Base-by-base conservation (phyloP, 2,797 vertebrate species). In the Triplophysa yarkandensis region DNA sequence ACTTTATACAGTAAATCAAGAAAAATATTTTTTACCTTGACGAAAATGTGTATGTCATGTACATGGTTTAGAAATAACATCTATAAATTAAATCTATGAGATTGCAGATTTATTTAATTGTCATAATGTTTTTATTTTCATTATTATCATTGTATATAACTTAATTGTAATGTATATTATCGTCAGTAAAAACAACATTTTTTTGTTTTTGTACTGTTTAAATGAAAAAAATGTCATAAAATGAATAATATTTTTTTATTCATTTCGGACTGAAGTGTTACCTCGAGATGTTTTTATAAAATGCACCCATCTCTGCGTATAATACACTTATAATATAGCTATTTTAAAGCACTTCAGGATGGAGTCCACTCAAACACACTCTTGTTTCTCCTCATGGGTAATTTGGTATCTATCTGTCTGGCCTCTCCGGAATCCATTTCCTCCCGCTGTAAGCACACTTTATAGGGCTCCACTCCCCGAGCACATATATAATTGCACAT, bases 331-430 rank as follows among this genome's bases (percentile, higher is more conserved):
- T 66, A 57, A 65, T 46, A 65, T 14, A 28, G 8, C 50, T 48
- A 25, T 44, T 65, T 66, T 54, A 58, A 30, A 55, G 73, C 46
- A 68, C 41, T 10, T 60, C 68, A 62, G n/a, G 77, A 58, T 61
- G 7, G 93, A 93, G 90, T 89, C 90, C 87, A 89, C 86, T 93
- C 87, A 76, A 83, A 85, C 87, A 89, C 90, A 91, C 93, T 93
- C 89, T 90, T 90, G 92, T 92, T 90, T 91, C 30, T 87, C 90
- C 91, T 90, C 91, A 86, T 30, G 69, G 58, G 65, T 69, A 80
- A 80, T 80, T 77, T 70, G 39, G 36, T 50, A 68, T 79, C 64
- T 79, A 27, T 79, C 65, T 43, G 25, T 66, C 34, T 76, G 46
- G 44, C 57, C 66, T 61, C 77, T 76, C 50, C 69, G 32, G 54